Conservation (phyloP, 2,113 vertebrate species). For the Semnopithecus entellus region DNA sequence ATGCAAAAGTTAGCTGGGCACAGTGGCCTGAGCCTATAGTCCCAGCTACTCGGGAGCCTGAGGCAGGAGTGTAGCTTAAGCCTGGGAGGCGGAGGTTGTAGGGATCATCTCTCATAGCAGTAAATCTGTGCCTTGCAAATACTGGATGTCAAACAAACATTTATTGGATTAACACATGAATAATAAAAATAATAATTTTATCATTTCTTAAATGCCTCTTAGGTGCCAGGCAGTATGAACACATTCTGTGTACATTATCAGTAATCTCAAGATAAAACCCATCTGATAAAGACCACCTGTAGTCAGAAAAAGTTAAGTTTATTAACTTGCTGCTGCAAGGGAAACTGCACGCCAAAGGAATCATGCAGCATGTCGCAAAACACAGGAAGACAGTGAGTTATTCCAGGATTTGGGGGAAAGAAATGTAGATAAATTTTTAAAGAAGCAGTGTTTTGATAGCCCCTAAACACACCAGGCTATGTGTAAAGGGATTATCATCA, state of each 20-base stretch:
- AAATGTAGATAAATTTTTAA: slow-evolving; percentile 27
- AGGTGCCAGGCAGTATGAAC: not conserved
- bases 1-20: not conserved
- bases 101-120: not conserved
- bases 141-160: not conserved
- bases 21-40: not conserved
- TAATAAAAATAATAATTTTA: slow-evolving; percentile 10
- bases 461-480: not conserved
- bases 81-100: too few species aligned
- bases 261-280: not conserved
- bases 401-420: slow-evolving; percentile 6
- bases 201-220: not conserved
- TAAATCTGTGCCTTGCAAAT: slow-evolving; percentile 29
- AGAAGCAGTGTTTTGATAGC: slow-evolving; percentile 12
- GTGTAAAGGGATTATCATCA: slow-evolving; percentile 66
- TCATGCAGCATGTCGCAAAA: not conserved
- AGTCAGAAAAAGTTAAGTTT: not conserved
- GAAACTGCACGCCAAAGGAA: not conserved
- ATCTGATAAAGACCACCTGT: slow-evolving; percentile 1
- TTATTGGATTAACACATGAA: not conserved
- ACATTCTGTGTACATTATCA: slow-evolving; percentile 7
- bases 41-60: not conserved
- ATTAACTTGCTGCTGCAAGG: not conserved
- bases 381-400: not conserved
- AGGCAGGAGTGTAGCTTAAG: not conserved